A percentile compares a stretch with the other conserved stretches of the same genome.
Evolutionary conservation across 2,113 vertebrate genomes (phyloP).

Genomic region (Microtus pennsylvanicus): DNA sequence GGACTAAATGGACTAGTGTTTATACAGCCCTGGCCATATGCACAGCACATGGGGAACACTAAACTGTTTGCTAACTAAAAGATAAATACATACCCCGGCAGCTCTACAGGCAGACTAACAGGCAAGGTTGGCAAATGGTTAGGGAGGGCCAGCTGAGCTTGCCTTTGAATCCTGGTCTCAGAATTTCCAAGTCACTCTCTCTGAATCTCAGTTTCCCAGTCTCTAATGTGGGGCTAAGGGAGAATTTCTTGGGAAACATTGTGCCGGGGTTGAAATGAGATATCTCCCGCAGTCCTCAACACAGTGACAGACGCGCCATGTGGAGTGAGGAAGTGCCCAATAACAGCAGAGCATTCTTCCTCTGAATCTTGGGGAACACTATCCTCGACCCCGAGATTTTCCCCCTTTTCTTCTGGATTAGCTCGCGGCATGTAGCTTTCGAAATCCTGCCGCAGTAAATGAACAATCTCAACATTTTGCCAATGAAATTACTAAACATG

Average conservation of each 20-base stretch:
- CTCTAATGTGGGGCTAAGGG: background rate
- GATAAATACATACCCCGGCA: slow-evolving; percentile 17
- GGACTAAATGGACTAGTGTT: slow-evolving; percentile 36
- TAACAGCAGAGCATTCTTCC: background rate
- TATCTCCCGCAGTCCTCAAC: slow-evolving; percentile 2
- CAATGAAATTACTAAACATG: slow-evolving; percentile 73
- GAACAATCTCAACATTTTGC: slow-evolving; percentile 65
- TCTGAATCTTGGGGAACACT: slow-evolving; percentile 2
- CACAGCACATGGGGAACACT: background rate
- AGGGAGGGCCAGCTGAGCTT: background rate
- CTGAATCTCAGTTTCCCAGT: background rate
- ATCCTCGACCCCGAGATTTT: background rate
- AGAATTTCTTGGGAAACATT: background rate
- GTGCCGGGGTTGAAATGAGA: slow-evolving; percentile 12
- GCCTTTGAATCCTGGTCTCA: background rate
- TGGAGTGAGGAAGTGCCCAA: background rate
- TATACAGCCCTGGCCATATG: slow-evolving; percentile 43
- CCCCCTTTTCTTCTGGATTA: slow-evolving; percentile 34
- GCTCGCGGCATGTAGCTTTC: slow-evolving; percentile 36
- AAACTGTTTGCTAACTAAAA: slow-evolving; percentile 31
- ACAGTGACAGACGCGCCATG: background rate
- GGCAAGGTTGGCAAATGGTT: background rate
- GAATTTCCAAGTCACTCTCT: slow-evolving; percentile 9
- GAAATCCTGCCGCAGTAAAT: slow-evolving; percentile 50
- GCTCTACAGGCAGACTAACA: slow-evolving; percentile 4